Evolutionary conservation across 2,797 vertebrate genomes (phyloP), one percentile per base, ranked within the genome.

Genomic region (Nyctalus aviator): DNA sequence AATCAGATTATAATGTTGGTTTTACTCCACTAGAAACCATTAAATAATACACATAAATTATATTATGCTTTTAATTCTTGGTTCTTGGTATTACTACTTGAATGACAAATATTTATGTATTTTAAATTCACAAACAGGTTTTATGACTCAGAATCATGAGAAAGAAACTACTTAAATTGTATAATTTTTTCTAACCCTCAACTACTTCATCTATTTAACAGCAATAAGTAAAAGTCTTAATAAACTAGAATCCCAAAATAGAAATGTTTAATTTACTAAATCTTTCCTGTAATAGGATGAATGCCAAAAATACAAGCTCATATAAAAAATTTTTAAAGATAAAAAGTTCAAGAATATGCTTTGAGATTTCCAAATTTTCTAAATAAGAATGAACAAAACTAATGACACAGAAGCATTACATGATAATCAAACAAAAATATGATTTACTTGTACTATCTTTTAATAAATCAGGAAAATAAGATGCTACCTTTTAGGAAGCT

Each of bases 271-370:
- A 25, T 62, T 82, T 91, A 91, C 18, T 84, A 44, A 83, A 3
- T 57, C 59, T 76, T 44, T 87, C 18, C 17, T 32, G 17, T 64
- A 94, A 85, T 27, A 82, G 14, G 48, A 93, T 57, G 53, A 84
- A 94, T 84, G 81, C 21, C 53, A 92, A 85, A 93, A 92, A 76
- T 35, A 64, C 6, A 90, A 94, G 12, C 18, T 90, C 64, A 90
- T 32, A 71, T 55, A 91, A 59, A 71, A 12, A 66, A 32, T 46
- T 75, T 84, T 41, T 1, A 4, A 77, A 75, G 73, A 73, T 11
- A 46, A 87, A 86, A 8, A 73, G 53, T 90, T 69, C 35, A 93
- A 92, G 21, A 85, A 59, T 88, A 95, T 23, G 12, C 89, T 46
- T 41, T 82, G 17, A 13, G 35, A 88, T 77, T 79, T 85, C 13